phyloP scores from a whole-genome alignment of 2,888 invertebrate genomes.

The Cataglyphis albicans region DNA sequence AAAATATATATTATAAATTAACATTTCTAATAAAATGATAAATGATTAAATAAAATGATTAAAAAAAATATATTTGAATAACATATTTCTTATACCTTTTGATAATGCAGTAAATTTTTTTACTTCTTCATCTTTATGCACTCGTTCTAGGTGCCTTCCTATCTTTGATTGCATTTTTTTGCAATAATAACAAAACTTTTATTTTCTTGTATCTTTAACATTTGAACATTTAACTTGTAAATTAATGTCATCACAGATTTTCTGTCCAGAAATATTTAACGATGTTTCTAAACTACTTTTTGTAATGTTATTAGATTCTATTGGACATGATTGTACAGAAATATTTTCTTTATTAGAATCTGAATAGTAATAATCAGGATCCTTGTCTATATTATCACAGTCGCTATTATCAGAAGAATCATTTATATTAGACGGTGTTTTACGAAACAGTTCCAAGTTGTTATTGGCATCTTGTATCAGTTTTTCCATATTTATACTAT shows the following conservation, averaged over 20 bases:
- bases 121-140: slow-evolving; percentile 8
- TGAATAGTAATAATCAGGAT: background rate
- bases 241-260: background rate
- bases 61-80: background rate
- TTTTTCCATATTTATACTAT: background rate
- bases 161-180: background rate
- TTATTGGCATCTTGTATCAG: background rate
- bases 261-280: background rate
- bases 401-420: background rate
- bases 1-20: no score
- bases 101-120: background rate
- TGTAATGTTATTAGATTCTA: background rate
- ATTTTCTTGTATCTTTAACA: background rate
- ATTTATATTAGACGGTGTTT: background rate
- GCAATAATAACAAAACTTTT: slow-evolving; percentile 12
- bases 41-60: background rate
- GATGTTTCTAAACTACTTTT: background rate
- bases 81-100: background rate
- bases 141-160: background rate
- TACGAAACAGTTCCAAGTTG: background rate
- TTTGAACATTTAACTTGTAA: background rate
- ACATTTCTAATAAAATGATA: no score
- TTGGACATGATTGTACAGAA: background rate
- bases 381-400: background rate
- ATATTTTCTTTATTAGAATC: background rate